A percentile compares a stretch with the other conserved stretches of the same genome.
These are phyloP conservation scores for Tholera decimalis DNA, from an alignment of 2,888 invertebrate species.

Conservation along the genomic window DNA sequence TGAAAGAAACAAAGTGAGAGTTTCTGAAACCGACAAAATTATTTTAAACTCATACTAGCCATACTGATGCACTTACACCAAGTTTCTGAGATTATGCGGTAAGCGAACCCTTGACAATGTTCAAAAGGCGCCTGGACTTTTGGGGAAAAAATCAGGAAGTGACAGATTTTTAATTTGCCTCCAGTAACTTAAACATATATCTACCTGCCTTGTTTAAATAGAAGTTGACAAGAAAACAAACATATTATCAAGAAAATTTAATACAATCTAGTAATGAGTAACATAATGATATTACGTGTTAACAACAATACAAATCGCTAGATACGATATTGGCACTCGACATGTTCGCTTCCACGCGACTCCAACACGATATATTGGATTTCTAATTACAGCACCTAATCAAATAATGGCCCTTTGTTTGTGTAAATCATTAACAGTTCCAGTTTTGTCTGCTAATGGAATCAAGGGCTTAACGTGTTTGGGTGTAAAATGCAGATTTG, in stretches of 20 bases:
- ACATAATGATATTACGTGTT: conserved; percentile 15
- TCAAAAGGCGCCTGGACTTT: no score
- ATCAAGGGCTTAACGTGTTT: conserved; percentile 37
- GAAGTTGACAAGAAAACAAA: not conserved
- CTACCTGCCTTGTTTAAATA: not conserved
- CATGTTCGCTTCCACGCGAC: conserved; percentile 6
- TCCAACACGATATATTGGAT: conserved; percentile 40
- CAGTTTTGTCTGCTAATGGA: conserved; percentile 43
- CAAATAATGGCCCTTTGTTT: conserved; percentile 48
- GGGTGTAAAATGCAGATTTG: conserved; percentile 52
- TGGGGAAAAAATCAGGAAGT: no score
- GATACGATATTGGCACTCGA: conserved; percentile 20
- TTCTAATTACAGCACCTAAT: conserved; percentile 42
- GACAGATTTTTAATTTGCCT: no score
- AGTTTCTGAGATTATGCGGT: conserved; percentile 16
- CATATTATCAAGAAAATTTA: not conserved
- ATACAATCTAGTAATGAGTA: not conserved
- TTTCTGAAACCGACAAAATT: no score
- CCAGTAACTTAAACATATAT: not conserved
- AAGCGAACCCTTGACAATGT: conserved; percentile 1
- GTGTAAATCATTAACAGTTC: conserved; percentile 39
- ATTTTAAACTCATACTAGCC: no score
- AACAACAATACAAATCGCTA: conserved; percentile 30
- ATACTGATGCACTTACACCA: conserved; percentile 25
- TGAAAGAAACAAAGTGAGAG: no score